phyloP scores from a whole-genome alignment of 1,140 invertebrate genomes.

The Panonychus citri region DNA sequence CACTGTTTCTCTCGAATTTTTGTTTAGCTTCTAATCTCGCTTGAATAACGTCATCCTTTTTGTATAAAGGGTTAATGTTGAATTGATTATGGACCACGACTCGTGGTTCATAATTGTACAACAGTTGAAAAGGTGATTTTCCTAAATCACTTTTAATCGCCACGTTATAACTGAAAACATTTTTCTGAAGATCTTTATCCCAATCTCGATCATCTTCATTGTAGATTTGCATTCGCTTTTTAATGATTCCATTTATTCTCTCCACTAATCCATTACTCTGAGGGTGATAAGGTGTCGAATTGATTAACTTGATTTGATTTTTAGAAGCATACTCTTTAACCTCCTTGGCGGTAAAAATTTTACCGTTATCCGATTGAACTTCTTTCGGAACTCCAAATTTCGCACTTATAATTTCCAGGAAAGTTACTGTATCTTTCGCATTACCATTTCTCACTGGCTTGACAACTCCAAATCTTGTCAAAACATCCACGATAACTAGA shows the following conservation, averaged over 20 bases:
- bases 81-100: too few relatives aligned
- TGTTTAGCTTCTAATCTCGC: neutral
- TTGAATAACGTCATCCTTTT: neutral
- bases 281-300: neutral
- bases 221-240: neutral
- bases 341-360: neutral
- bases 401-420: neutral
- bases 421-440: neutral
- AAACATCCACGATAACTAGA: neutral
- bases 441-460: neutral
- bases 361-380: neutral
- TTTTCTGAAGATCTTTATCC: neutral
- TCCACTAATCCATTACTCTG: neutral
- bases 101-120: too few relatives aligned
- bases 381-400: neutral
- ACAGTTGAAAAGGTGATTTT: neutral
- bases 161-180: neutral
- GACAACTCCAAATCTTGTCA: neutral
- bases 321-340: neutral
- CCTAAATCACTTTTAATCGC: neutral
- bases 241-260: neutral
- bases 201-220: neutral
- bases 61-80: too few relatives aligned
- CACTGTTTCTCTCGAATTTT: neutral
- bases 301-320: neutral